These are phyloP conservation scores for Psilanteris sp. DNA, from an alignment of 1,140 invertebrate genomes.

Conservation along the genomic window DNA sequence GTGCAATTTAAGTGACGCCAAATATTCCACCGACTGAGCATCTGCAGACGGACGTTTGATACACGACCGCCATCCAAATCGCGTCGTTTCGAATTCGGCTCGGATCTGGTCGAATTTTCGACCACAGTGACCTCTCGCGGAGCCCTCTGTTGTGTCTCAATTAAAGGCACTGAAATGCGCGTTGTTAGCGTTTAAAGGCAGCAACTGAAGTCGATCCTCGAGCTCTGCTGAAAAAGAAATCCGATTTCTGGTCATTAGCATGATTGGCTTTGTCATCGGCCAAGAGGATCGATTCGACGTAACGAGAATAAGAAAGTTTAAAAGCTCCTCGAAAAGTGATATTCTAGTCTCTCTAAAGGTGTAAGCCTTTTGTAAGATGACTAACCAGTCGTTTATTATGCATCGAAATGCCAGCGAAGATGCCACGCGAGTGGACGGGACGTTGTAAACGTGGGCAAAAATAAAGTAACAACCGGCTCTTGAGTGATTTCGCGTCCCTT, in stretches of 20 bases:
- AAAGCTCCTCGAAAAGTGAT: slow-evolving; percentile 52
- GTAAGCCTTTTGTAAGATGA: slow-evolving; percentile 71
- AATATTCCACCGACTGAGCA: no score
- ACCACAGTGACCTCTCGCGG: no score
- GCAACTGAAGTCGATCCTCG: slow-evolving; percentile 21
- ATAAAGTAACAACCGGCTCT: slow-evolving; percentile 76
- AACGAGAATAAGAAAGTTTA: slow-evolving; percentile 62
- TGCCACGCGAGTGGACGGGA: slow-evolving; percentile 78
- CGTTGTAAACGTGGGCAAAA: slow-evolving; percentile 78
- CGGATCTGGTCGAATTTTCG: no score
- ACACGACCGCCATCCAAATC: no score
- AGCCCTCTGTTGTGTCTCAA: not conserved
- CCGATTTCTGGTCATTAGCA: slow-evolving; percentile 74
- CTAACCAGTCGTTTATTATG: slow-evolving; percentile 80
- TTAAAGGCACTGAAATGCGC: slow-evolving; percentile 15
- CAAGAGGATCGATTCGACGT: slow-evolving; percentile 52
- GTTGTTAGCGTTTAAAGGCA: slow-evolving; percentile 16
- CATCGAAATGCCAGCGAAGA: slow-evolving; percentile 79
- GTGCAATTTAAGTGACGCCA: no score
- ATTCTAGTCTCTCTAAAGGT: slow-evolving; percentile 68
- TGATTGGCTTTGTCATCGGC: slow-evolving; percentile 60
- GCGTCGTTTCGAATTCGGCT: no score
- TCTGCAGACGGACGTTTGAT: no score
- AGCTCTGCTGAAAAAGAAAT: slow-evolving; percentile 38
- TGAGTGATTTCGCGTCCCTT: slow-evolving; percentile 78